Percentiles rank a stretch among this genome's conserved stretches.
These are phyloP conservation scores for Limulus polyphemus DNA, from an alignment of 2,888 invertebrate genomes.

Conservation along the genomic window DNA sequence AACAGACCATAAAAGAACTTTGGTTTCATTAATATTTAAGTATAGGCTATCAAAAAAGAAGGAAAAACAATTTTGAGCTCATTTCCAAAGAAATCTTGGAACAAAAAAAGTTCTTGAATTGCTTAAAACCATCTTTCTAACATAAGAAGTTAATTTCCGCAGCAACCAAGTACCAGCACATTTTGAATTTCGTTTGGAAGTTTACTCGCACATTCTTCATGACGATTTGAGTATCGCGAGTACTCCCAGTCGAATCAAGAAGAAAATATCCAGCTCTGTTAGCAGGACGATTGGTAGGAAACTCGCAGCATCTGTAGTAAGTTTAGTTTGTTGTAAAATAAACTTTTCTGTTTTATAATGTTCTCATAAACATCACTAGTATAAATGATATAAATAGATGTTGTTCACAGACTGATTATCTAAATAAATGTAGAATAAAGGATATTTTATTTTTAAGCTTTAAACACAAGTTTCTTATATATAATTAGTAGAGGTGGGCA, in stretches of 20 bases:
- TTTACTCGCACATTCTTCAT: conserved; percentile 49
- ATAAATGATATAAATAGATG: conserved; percentile 4
- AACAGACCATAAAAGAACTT: no score
- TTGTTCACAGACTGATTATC: not conserved
- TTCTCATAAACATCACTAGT: no score
- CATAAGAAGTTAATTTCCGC: not conserved
- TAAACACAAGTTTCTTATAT: no score
- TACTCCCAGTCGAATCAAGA: conserved; percentile 49
- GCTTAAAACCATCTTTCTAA: not conserved
- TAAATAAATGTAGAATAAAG: no score
- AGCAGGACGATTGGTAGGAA: conserved; percentile 50
- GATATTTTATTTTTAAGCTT: no score
- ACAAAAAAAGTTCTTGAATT: not conserved
- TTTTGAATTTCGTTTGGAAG: conserved; percentile 48
- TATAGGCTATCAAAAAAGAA: no score
- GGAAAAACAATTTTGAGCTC: no score
- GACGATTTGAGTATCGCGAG: conserved; percentile 51
- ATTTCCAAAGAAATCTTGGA: no score
- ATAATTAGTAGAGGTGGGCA: no score
- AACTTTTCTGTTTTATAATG: no score
- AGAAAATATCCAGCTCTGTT: conserved; percentile 49
- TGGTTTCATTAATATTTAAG: no score
- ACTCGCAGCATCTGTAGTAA: conserved; percentile 41
- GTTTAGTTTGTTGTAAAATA: not conserved
- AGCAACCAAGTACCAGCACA: conserved; percentile 45